Evolutionary conservation across 2,888 invertebrate genomes (phyloP).

Genomic region (Melieria picta): DNA sequence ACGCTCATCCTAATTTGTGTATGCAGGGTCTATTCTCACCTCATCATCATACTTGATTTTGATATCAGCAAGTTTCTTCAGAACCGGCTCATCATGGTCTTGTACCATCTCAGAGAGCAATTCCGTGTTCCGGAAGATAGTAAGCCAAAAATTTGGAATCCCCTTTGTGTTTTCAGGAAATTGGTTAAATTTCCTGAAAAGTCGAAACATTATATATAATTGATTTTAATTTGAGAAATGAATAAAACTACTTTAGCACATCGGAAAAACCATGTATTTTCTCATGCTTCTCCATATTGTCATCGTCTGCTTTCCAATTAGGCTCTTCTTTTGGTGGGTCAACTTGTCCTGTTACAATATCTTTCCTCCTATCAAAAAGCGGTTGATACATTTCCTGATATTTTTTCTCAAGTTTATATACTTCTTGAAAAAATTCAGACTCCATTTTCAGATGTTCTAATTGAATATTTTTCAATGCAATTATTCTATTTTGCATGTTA

Average conservation of each 20-base stretch:
- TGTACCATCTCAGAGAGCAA: slow-evolving; percentile 92
- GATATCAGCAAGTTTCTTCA: slow-evolving; percentile 65
- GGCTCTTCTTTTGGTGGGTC: slow-evolving; percentile 91
- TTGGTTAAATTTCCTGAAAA: slow-evolving; percentile 13
- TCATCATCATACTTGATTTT: slow-evolving; percentile 63
- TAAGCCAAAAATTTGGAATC: slow-evolving; percentile 89
- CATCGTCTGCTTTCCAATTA: slow-evolving; percentile 82
- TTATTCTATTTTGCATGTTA: slow-evolving; percentile 82
- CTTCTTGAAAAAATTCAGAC: slow-evolving; percentile 92
- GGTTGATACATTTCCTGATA: slow-evolving; percentile 64
- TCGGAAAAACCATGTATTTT: slow-evolving; percentile 64
- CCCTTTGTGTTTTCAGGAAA: slow-evolving; percentile 83
- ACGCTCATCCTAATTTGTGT: too few species aligned
- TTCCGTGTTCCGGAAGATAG: slow-evolving; percentile 88
- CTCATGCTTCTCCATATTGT: slow-evolving; percentile 72
- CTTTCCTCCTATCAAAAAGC: slow-evolving; percentile 60
- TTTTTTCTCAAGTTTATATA: slow-evolving; percentile 64
- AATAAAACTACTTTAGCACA: slow-evolving; percentile 18
- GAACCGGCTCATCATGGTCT: slow-evolving; percentile 77
- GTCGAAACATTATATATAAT: neutral
- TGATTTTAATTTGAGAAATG: neutral
- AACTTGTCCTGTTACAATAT: slow-evolving; percentile 67
- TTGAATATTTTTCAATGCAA: slow-evolving; percentile 89
- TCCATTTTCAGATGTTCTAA: slow-evolving; percentile 87
- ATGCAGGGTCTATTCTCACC: slow-evolving; percentile 37